Evolutionary conservation across 2,113 vertebrate species (phyloP).

Genomic region (Cochlearius cochlearius): DNA sequence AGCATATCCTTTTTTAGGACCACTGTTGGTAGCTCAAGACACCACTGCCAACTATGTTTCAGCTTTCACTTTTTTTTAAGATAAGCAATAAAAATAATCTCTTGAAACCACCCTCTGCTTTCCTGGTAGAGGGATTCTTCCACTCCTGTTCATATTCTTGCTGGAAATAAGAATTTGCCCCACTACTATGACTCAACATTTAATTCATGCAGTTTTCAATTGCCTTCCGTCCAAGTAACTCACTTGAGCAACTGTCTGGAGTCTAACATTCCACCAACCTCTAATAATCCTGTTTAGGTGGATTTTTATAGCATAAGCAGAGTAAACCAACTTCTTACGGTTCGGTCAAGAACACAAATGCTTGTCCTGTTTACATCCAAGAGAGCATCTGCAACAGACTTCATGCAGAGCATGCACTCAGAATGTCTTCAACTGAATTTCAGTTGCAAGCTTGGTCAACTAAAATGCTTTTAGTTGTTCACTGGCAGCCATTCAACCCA

Average conservation of each 20-base stretch:
- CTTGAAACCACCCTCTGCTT: not conserved
- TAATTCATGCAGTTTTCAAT: not conserved
- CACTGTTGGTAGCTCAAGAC: not conserved
- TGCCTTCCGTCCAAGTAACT: not conserved
- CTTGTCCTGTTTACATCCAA: not conserved
- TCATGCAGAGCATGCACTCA: not conserved
- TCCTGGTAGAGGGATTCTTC: not conserved
- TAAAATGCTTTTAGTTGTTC: constrained; percentile 43
- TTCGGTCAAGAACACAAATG: not conserved
- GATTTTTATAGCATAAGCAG: not conserved
- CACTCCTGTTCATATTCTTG: not conserved
- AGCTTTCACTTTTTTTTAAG: not conserved
- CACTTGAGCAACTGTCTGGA: not conserved
- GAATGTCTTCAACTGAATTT: constrained; percentile 25
- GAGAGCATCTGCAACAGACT: not conserved
- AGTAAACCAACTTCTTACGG: not conserved
- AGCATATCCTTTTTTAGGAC: not conserved
- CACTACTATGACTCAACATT: not conserved
- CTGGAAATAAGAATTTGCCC: not conserved
- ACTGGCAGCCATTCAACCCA: not conserved
- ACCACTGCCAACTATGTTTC: not conserved
- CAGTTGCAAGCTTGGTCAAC: not conserved
- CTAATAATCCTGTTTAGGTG: not conserved
- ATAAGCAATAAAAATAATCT: not conserved
- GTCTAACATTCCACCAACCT: not conserved